These are phyloP conservation scores for Polypedilum pembai DNA, from an alignment of 1,140 invertebrate genomes.

Conservation along the genomic window DNA sequence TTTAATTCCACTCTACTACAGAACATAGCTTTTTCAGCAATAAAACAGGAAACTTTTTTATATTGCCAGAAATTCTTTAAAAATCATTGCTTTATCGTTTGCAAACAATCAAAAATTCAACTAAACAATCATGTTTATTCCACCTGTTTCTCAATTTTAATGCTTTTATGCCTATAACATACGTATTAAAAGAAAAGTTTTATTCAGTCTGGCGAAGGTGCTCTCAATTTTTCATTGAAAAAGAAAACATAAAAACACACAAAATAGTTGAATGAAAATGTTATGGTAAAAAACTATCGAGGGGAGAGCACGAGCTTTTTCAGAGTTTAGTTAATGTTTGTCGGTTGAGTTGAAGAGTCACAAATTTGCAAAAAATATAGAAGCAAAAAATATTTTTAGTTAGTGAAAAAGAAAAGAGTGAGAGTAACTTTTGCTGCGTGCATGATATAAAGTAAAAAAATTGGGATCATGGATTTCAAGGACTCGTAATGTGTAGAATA, in stretches of 20 bases:
- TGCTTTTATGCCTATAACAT: too few relatives aligned
- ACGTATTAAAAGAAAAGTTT: not conserved
- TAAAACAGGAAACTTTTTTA: too few relatives aligned
- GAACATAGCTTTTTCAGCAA: too few relatives aligned
- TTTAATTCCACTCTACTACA: too few relatives aligned
- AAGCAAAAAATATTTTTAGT: not conserved
- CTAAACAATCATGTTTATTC: too few relatives aligned
- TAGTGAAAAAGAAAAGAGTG: not conserved
- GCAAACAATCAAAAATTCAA: too few relatives aligned
- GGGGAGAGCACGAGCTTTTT: not conserved
- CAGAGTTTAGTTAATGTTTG: not conserved
- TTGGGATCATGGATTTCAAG: constrained; percentile 1
- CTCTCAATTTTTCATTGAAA: not conserved
- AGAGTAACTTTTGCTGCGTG: not conserved
- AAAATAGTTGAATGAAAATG: not conserved
- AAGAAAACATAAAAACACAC: not conserved
- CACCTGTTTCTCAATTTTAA: too few relatives aligned
- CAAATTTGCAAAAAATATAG: not conserved
- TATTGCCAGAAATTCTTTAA: too few relatives aligned
- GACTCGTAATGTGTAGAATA: not conserved
- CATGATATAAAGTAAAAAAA: not conserved
- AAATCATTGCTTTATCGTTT: too few relatives aligned
- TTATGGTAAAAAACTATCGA: not conserved
- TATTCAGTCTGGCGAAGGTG: not conserved
- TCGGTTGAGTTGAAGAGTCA: not conserved